Base-by-base conservation (phyloP, 2,797 vertebrate species). In the Spinibarbus caldwelli region DNA sequence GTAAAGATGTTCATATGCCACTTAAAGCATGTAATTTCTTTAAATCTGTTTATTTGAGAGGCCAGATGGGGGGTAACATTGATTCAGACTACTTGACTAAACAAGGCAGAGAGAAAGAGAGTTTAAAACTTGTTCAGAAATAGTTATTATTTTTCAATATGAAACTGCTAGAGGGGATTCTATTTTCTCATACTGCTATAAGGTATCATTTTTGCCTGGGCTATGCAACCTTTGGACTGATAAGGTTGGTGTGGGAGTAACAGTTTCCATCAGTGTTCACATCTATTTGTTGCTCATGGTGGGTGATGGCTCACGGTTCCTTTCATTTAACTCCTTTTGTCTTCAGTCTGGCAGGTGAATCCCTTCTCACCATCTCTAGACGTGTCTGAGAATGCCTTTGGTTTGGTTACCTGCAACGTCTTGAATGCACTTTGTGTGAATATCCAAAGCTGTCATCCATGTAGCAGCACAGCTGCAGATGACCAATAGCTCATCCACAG, bases 281-380 rank as follows among this genome's bases (percentile, higher is more conserved):
- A 29, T 81, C 19, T 47, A 26, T 68, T 11, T 70, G 66, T 49
- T 26, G 64, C 31, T 71, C 34, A 47, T 81, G 14, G 34, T 82
- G 38, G 54, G 52, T 45, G 36, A 62, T 47, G 14, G 52, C 26
- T 34, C 49, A 82, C 6, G 4, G 14, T 81, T 82, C 49, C 31
- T 15, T 73, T 82, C 11, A 62, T 43, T 82, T 73, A 62, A 43
- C 17, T 73, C 26, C 38, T 34, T 62, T 62, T 73, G 80, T 73
- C 49, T 82, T 72, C 41, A n/a, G 52, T 41, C 19, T 82, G 80
- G 54, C 38, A 82, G 80, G 26, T 45, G 26, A 73, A 73, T 45
- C 38, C 72, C 54, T 71, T 71, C 68, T 72, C 38, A 54, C 49
- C 73, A 23, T 81, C 68, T 72, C n/a, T 36, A 82, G 38, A 72